These are phyloP conservation scores for Lophotis ruficrista DNA, from an alignment of 2,113 vertebrate genomes.

Conservation along the genomic window DNA sequence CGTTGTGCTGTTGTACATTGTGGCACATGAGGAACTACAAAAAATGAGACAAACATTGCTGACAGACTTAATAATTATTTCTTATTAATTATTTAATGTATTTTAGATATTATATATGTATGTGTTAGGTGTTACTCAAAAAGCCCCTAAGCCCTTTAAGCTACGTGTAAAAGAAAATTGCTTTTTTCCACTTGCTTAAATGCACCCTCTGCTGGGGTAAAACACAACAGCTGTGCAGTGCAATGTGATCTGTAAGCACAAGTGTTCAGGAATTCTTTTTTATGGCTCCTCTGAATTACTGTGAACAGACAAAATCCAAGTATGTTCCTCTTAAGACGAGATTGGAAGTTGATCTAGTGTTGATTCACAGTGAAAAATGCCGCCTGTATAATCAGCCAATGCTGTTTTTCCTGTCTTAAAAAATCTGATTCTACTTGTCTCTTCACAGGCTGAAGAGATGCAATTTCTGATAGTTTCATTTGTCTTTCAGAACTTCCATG, in stretches of 20 bases:
- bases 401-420: background rate
- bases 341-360: background rate
- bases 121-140: conserved; percentile 3
- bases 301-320: background rate
- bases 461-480: background rate
- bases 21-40: background rate
- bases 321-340: background rate
- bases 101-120: background rate
- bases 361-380: background rate
- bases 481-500: background rate
- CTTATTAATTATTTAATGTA: background rate
- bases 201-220: conserved; percentile 66
- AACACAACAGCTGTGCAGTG: conserved; percentile 56
- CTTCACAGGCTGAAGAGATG: background rate
- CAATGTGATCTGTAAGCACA: conserved; percentile 42
- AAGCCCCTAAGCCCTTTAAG: conserved; percentile 22
- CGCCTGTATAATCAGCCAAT: background rate
- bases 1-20: background rate
- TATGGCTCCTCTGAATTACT: background rate
- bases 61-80: background rate
- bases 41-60: background rate
- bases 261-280: conserved; percentile 34
- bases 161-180: background rate
- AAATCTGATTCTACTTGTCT: background rate
- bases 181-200: conserved; percentile 58